These are phyloP conservation scores for Austrofundulus limnaeus DNA, from an alignment of 2,113 vertebrate species.

Conservation along the genomic window DNA sequence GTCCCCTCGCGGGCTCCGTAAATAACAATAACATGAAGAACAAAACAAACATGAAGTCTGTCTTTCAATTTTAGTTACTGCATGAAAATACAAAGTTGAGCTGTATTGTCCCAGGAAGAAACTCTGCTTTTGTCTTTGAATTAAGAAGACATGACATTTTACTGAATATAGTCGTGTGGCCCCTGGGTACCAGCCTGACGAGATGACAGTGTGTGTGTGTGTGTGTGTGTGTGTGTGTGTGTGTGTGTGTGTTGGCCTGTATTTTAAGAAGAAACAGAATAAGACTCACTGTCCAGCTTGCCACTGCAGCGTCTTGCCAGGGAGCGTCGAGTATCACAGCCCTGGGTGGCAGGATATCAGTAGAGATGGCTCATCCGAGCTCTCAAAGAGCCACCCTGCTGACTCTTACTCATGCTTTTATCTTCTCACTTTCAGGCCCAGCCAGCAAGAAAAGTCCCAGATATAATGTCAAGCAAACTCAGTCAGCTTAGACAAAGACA, in stretches of 20 bases:
- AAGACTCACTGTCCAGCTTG: slow-evolving; percentile 37
- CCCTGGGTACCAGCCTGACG: slow-evolving; percentile 27
- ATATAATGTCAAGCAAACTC: slow-evolving; percentile 24
- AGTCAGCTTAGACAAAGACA: slow-evolving; percentile 12
- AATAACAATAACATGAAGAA: neutral
- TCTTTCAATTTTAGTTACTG: slow-evolving; percentile 10
- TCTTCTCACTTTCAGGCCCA: slow-evolving; percentile 28
- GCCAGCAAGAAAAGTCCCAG: slow-evolving; percentile 4
- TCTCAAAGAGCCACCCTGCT: slow-evolving; percentile 27
- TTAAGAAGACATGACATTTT: slow-evolving; percentile 49
- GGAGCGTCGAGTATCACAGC: slow-evolving; percentile 38
- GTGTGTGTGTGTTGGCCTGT: slow-evolving; percentile 17
- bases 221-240: too few relatives aligned
- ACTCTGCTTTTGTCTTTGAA: slow-evolving; percentile 39
- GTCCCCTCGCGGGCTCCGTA: neutral
- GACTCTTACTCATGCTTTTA: slow-evolving; percentile 31
- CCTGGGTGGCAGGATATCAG: slow-evolving; percentile 58
- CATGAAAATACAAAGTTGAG: slow-evolving; percentile 17
- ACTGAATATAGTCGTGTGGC: slow-evolving; percentile 28
- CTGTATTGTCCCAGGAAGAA: neutral
- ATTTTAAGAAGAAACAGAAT: slow-evolving; percentile 32
- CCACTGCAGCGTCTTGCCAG: slow-evolving; percentile 20
- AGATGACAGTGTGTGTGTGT: slow-evolving; percentile 39
- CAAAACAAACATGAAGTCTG: neutral
- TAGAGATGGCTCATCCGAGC: slow-evolving; percentile 43